Evolutionary conservation across 1,140 invertebrate species (phyloP).

Genomic region (Chironomus tepperi): DNA sequence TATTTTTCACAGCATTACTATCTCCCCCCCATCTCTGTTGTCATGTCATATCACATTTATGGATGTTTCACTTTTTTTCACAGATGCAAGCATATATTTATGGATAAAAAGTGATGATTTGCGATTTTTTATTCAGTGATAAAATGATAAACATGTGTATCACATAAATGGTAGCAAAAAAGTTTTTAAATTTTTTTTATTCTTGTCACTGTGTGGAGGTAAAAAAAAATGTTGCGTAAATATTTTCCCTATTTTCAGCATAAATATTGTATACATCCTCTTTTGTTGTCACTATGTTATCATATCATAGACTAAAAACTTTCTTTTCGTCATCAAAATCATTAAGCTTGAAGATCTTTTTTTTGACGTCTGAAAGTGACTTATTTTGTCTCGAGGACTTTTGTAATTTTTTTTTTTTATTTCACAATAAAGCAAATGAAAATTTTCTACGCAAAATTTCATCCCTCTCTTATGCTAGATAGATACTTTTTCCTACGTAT

Average conservation of each 20-base stretch:
- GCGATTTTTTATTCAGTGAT: not conserved
- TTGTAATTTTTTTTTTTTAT: not conserved
- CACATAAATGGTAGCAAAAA: too few species aligned
- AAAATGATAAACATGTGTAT: not conserved
- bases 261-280: too few species aligned
- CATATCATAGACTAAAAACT: not conserved
- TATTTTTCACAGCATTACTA: not conserved
- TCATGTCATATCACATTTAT: too few species aligned
- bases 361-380: too few species aligned
- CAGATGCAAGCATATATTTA: not conserved
- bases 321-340: slow-evolving; percentile 8
- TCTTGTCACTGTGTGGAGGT: not conserved
- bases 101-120: slow-evolving; percentile 12
- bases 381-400: too few species aligned
- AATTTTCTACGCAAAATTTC: slow-evolving; percentile 1
- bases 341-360: not conserved
- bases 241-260: too few species aligned
- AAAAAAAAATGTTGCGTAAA: not conserved
- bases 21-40: too few species aligned
- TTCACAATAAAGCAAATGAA: too few species aligned
- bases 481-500: not conserved
- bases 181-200: not conserved
- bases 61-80: too few species aligned
- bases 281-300: too few species aligned
- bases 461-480: not conserved